phyloP scores from a whole-genome alignment of 2,797 vertebrate species.

The Clarias laeviceps region DNA sequence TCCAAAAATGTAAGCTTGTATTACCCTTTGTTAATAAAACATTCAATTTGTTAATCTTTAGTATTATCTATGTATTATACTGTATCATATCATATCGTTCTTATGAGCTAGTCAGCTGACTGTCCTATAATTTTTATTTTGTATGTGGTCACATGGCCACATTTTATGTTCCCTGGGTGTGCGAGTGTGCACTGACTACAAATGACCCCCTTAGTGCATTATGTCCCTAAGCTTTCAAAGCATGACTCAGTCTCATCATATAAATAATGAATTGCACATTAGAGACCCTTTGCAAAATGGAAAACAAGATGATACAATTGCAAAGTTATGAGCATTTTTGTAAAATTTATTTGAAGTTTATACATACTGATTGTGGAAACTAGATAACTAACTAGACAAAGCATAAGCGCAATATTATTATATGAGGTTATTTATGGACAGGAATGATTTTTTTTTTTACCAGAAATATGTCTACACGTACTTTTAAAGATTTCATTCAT shows the following conservation, averaged over 20 bases:
- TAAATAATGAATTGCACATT: conserved; percentile 50
- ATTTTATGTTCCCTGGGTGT: conserved; percentile 47
- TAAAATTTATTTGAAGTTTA: conserved; percentile 9
- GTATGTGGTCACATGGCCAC: conserved; percentile 19
- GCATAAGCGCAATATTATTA: not conserved
- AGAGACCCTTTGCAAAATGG: conserved; percentile 24
- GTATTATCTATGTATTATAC: not conserved
- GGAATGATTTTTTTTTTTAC: not conserved
- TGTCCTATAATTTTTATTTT: conserved; percentile 21
- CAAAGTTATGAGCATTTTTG: conserved; percentile 15
- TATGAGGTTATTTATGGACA: not conserved
- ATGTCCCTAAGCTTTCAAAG: conserved; percentile 46
- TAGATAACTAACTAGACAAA: not conserved
- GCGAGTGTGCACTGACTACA: conserved; percentile 45
- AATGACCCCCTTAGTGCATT: conserved; percentile 54
- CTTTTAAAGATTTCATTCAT: not conserved
- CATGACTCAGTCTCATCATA: conserved; percentile 50
- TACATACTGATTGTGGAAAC: not conserved
- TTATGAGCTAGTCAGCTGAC: not conserved
- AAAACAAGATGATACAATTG: conserved; percentile 18
- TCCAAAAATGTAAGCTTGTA: not conserved
- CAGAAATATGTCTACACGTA: not conserved
- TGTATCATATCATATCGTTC: too few relatives aligned
- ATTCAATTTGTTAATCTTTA: not conserved
- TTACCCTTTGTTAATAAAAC: not conserved